Percentiles rank a stretch among this genome's conserved stretches.
Conservation (phyloP, 2,113 vertebrate genomes). For the Lophochroa leadbeateri region DNA sequence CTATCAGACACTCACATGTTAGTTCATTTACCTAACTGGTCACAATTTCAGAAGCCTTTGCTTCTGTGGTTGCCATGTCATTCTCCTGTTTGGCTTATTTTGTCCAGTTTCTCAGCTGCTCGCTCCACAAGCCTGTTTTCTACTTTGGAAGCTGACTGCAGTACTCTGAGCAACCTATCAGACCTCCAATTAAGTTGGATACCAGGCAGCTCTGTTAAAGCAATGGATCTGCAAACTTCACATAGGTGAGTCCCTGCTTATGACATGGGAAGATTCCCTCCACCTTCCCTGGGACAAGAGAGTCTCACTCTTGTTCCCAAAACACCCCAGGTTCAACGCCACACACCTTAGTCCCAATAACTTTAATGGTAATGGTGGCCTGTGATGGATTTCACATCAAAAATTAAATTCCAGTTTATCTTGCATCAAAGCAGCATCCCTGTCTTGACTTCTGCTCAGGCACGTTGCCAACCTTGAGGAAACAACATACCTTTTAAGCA, state of each 20-base stretch:
- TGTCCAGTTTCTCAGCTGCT: not conserved
- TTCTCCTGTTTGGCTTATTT: not conserved
- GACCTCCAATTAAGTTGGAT: rapidly evolving
- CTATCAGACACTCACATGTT: rapidly evolving
- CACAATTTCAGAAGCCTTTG: not conserved
- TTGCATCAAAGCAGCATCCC: not conserved
- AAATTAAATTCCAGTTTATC: not conserved
- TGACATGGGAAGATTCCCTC: rapidly evolving
- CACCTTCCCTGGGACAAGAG: not conserved
- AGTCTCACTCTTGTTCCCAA: not conserved
- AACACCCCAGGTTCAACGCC: rapidly evolving
- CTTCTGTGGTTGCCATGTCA: not conserved
- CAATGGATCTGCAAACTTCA: not conserved
- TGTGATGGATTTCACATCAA: not conserved
- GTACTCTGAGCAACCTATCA: rapidly evolving
- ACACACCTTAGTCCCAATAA: not conserved
- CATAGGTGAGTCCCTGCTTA: not conserved
- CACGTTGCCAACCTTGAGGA: rapidly evolving
- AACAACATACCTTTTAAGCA: not conserved
- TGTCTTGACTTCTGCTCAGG: not conserved
- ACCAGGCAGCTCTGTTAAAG: not conserved
- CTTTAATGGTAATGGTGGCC: not conserved
- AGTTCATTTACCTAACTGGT: not conserved
- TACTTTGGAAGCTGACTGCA: not conserved
- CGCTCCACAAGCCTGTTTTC: not conserved